Evolutionary conservation across 2,797 vertebrate genomes (phyloP).

Genomic region (Pangasius djambal): DNA sequence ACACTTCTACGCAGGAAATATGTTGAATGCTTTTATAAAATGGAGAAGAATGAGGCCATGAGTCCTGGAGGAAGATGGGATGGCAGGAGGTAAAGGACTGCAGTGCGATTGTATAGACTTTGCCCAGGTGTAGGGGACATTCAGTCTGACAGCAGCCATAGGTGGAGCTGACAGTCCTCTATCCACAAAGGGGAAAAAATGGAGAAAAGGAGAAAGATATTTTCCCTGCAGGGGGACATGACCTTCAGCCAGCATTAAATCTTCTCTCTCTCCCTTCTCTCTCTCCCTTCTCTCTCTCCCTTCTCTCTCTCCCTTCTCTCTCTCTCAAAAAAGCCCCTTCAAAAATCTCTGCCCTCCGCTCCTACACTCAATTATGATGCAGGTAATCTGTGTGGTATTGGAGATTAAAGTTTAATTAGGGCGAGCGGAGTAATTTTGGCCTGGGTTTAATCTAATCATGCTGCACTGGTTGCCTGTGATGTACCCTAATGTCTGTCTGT

Average conservation of each 20-base stretch:
- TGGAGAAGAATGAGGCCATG: constrained; percentile 28
- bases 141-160: constrained; percentile 61
- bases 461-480: constrained; percentile 52
- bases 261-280: constrained; percentile 27
- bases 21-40: constrained; percentile 32
- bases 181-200: constrained; percentile 39
- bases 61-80: constrained; percentile 7
- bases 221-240: constrained; percentile 56
- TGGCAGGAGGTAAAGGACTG: constrained; percentile 27
- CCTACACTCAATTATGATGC: constrained; percentile 56
- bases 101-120: constrained; percentile 58
- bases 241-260: constrained; percentile 57
- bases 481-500: constrained; percentile 49
- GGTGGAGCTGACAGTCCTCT: constrained; percentile 61
- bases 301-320: constrained; percentile 26
- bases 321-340: constrained; percentile 23
- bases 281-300: constrained; percentile 13
- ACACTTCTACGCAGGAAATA: constrained; percentile 59
- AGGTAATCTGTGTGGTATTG: constrained; percentile 78
- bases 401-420: constrained; percentile 85
- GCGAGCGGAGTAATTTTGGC: constrained; percentile 77
- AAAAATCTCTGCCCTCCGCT: constrained; percentile 43
- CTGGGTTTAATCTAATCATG: constrained; percentile 58
- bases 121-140: constrained; percentile 66
- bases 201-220: constrained; percentile 45